Base-by-base conservation (phyloP, 2,888 invertebrate genomes). In the Eupithecia pulchellata region DNA sequence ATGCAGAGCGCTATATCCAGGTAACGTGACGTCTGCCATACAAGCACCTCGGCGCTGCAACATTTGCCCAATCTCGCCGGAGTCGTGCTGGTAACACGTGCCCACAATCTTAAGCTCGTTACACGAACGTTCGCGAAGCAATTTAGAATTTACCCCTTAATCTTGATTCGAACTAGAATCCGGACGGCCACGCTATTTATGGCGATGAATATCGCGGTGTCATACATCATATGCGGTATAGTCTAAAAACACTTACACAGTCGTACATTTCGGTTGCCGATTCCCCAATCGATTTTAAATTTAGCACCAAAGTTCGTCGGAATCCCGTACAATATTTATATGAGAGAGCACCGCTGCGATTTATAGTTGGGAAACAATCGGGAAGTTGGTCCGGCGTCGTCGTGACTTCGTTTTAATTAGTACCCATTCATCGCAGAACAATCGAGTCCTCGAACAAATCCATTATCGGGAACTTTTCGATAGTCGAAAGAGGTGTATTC, bases 341-440 rank as follows among this genome's bases (percentile, higher is more conserved):
- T 91, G 88, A 84, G 80, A 76, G 86, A 86, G 86, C 82, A 80
- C 86, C 80, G 82, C 88, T 83, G 86, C 90, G 91, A 92, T 92
- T 93, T 92, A 91, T 91, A 91, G 92, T 91, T 89, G 77, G 86
- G 87, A 87, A 91, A 93, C 91, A 92, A 92, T 92, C 89, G 89
- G 83, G 84, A 92, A 92, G 88, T 93, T 91, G 87, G 91, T 90
- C 92, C 89, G 83, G 86, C 90, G 82, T 86, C 90, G 91, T 86
- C 90, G 89, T 91, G 92, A 93, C 93, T 93, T 92, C 91, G 89
- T 94, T 94, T 94, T 94, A 94, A 94, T 94, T 94, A 94, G 93
- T 91, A 88, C 91, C 93, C 93, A 94, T 94, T 94, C 93, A 94
- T 93, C 89, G 91, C 85, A 81, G 92, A 92, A 93, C 94, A 93